A percentile compares a stretch with the other conserved stretches of the same genome.
phyloP scores from a whole-genome alignment of 1,140 invertebrate genomes.

The Bradysia coprophila region DNA sequence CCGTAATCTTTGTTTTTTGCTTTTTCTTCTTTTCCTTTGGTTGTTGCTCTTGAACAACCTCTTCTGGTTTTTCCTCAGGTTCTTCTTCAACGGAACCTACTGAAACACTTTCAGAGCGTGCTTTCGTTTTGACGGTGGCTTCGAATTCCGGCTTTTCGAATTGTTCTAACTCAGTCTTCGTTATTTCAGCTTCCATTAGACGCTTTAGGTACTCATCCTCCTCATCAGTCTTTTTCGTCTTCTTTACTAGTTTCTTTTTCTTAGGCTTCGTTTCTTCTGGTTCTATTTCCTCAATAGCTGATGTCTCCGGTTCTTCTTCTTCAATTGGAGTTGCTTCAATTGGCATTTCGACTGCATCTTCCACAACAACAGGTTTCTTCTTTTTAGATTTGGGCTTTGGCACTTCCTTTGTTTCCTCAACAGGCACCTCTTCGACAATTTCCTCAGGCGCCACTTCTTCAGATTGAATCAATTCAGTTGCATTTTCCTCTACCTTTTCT shows the following conservation, averaged over 20 bases:
- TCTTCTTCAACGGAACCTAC: neutral
- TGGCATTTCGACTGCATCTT: conserved; percentile 10
- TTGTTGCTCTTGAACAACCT: too few relatives aligned
- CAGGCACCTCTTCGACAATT: too few relatives aligned
- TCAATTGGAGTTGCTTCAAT: conserved; percentile 17
- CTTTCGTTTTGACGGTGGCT: neutral
- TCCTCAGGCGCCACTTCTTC: neutral
- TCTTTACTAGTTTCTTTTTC: conserved; percentile 12
- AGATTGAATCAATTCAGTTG: neutral
- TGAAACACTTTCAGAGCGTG: neutral
- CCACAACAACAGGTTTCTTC: too few relatives aligned
- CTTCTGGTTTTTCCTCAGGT: neutral
- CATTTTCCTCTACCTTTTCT: neutral
- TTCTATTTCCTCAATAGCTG: conserved; percentile 15
- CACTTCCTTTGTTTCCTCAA: conserved; percentile 8
- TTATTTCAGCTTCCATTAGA: conserved; percentile 18
- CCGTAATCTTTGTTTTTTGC: conserved; percentile 16
- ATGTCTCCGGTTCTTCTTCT: conserved; percentile 18
- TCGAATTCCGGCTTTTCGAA: conserved; percentile 4
- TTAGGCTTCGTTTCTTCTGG: conserved; percentile 10
- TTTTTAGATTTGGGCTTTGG: too few relatives aligned
- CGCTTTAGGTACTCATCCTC: conserved; percentile 19
- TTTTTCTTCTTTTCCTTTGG: conserved; percentile 22
- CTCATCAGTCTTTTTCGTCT: conserved; percentile 17
- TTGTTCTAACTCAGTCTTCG: conserved; percentile 11